Evolutionary conservation across 1,140 invertebrate species (phyloP).

Genomic region (Mactra quadrangularis): DNA sequence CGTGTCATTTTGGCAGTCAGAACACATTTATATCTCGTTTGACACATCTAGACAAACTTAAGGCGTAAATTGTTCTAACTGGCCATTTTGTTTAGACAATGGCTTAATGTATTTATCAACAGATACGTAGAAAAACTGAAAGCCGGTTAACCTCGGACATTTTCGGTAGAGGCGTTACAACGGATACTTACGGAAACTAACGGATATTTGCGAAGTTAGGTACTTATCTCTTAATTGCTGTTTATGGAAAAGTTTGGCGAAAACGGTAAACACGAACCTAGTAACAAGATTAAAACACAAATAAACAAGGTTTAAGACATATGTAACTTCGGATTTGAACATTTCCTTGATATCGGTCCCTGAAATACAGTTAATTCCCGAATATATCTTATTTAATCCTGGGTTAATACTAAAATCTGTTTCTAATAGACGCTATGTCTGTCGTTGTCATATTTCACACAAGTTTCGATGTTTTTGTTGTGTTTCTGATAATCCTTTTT

Average conservation of each 20-base stretch:
- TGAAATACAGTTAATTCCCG: constrained; percentile 34
- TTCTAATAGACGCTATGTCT: constrained; percentile 37
- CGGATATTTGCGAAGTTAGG: neutral
- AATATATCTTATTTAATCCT: constrained; percentile 39
- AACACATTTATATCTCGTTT: constrained; percentile 51
- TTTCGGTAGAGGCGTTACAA: too few relatives aligned
- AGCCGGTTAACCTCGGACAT: too few relatives aligned
- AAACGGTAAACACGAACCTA: constrained; percentile 34
- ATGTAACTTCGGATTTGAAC: constrained; percentile 35
- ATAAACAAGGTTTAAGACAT: constrained; percentile 40
- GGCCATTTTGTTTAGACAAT: constrained; percentile 54
- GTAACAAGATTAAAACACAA: constrained; percentile 55
- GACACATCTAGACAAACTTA: constrained; percentile 49
- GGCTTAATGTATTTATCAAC: constrained; percentile 11
- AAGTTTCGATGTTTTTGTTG: too few relatives aligned
- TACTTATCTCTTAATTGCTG: constrained; percentile 42
- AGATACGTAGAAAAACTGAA: too few relatives aligned
- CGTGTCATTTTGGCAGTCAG: constrained; percentile 35
- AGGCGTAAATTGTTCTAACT: constrained; percentile 60
- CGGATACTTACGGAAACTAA: too few relatives aligned
- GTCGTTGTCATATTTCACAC: neutral
- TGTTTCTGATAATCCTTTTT: too few relatives aligned
- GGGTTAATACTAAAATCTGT: constrained; percentile 24
- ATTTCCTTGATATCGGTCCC: constrained; percentile 13
- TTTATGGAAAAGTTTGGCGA: constrained; percentile 56